Conservation (phyloP, 1,140 invertebrate genomes). For the Procambarus clarkii region DNA sequence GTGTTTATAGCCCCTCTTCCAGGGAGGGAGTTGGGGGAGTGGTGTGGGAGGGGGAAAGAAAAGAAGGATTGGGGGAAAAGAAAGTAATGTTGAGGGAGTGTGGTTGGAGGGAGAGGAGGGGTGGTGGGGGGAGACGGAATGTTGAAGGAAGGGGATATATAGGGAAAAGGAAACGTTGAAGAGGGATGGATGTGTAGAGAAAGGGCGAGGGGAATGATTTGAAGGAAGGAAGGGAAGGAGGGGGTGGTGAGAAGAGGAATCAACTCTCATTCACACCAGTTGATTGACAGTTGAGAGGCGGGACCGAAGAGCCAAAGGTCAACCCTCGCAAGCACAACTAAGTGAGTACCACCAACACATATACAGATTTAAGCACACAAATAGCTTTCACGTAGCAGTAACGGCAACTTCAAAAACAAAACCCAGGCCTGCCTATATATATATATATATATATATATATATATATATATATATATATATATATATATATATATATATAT, state of each 20-base stretch:
- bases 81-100: background rate
- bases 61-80: background rate
- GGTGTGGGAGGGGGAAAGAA: background rate
- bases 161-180: background rate
- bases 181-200: background rate
- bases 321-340: no score
- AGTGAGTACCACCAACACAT: no score
- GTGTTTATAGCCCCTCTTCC: background rate
- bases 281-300: no score
- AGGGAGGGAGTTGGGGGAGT: background rate
- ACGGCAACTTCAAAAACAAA: no score
- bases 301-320: no score
- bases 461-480: no score
- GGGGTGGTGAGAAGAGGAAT: background rate
- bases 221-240: background rate
- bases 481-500: no score
- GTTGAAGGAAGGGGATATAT: background rate
- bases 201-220: background rate
- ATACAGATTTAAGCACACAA: no score
- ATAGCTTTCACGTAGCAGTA: no score
- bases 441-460: no score
- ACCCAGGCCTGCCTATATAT: no score
- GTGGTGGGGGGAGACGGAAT: background rate
- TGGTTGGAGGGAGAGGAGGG: background rate
- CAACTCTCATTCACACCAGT: no score